Conservation (phyloP, 2,888 invertebrate species). For the Trissoscelio sp. region DNA sequence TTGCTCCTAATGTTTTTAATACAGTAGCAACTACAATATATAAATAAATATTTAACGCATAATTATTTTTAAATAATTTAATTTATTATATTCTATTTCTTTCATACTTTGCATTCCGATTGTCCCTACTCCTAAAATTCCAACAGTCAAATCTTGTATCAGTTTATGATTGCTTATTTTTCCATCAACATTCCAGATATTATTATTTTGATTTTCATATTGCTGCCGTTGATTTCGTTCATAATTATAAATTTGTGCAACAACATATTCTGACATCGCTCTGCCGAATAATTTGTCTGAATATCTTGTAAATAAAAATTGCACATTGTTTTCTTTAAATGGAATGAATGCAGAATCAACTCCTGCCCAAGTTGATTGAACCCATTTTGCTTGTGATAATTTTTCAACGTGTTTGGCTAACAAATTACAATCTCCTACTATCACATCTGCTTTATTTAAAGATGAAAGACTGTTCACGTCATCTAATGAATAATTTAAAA, state of each 20-base stretch:
- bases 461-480: not conserved
- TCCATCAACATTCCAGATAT: slow-evolving; percentile 79
- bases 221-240: slow-evolving; percentile 83
- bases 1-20: slow-evolving; percentile 84
- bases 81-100: not conserved
- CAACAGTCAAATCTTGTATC: slow-evolving; percentile 84
- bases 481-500: too few relatives aligned
- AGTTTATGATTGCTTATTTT: slow-evolving; percentile 80
- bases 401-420: slow-evolving; percentile 80
- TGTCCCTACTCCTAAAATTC: slow-evolving; percentile 85
- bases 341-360: slow-evolving; percentile 79
- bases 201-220: slow-evolving; percentile 79
- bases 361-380: slow-evolving; percentile 84
- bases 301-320: slow-evolving; percentile 82
- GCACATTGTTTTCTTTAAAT: slow-evolving; percentile 73
- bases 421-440: slow-evolving; percentile 83
- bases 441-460: slow-evolving; percentile 78
- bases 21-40: slow-evolving; percentile 82
- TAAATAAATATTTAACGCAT: slow-evolving; percentile 22
- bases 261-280: slow-evolving; percentile 84
- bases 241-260: slow-evolving; percentile 84
- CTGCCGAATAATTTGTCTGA: slow-evolving; percentile 83
- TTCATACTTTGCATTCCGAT: slow-evolving; percentile 84
- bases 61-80: not conserved
- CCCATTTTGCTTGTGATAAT: slow-evolving; percentile 82